Base-by-base conservation (phyloP, 1,140 invertebrate species). In the Zaprionus inermis region DNA sequence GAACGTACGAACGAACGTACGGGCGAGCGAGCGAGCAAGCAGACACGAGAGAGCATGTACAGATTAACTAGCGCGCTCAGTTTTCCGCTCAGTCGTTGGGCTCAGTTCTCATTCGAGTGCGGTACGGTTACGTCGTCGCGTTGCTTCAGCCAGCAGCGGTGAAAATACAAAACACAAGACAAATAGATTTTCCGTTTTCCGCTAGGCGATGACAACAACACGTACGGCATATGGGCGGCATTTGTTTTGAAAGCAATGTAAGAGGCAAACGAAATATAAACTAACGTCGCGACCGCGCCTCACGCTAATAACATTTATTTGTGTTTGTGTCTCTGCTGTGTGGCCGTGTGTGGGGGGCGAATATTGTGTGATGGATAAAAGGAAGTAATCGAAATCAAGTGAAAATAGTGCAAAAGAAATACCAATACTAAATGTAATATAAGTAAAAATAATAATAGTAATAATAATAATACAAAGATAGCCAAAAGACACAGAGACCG, bases 231-330 rank as follows among this genome's bases (percentile, higher is more conserved):
- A 60, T 76, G 67, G 60, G 81, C 81, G 75, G 82, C 82, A 79
- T 88, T 88, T 89, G 84, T 88, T 88, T 79, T 84, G 84, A 88
- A 88, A 89, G 82, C 73, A 72, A 83, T 79, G 83, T 70, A 76
- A 79, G 60, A 73, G 74, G 68, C 34, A 82, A 63, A 85, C 71
- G 78, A 84, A 81, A 84, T 69, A 85, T 75, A 83, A 81, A 56
- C 57, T 65, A 68, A 78, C 70, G 69, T 67, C 78, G 70, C 80
- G 73, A 79, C 80, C 80, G 80, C 80, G 81, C 81, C 82, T 81
- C 79, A 77, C 77, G 64, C 65, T 65, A 61, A 72, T 60, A 72
- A 59, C 44, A 73, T 58, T 65, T 54, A 55, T 66, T 73, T 85
- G 30, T 78, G 55, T 44, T 71, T 78, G 61, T 49, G 41, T 49